Evolutionary conservation across 2,113 vertebrate genomes (phyloP), one percentile per base, ranked within the genome.

Genomic region (Nyctereutes procyonoides): DNA sequence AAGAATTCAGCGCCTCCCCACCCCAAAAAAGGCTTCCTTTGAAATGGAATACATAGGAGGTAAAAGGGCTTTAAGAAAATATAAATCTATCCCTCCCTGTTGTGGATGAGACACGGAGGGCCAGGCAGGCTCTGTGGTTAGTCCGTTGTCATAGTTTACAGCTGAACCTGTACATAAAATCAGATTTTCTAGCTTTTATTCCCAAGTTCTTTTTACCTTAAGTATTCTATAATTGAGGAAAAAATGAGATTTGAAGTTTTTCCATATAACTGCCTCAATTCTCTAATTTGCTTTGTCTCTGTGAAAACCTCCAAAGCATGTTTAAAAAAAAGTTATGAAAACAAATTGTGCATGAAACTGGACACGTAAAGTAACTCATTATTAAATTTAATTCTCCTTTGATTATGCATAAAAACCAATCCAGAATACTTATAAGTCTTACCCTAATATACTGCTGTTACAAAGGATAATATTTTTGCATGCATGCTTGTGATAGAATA

Each of bases 321-420:
- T 88, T 85, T 89, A 38, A 93, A 88, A 87, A 55, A 95, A 91
- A 60, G 71, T 60, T 74, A 60, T 51, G 69, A 38, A 97, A 96
- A 89, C 48, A 80, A 92, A 94, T 2, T 93, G 1, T 85, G 38
- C 48, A 79, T 94, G n/a, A 77, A 92, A 35, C 26, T 79, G 14
- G 20, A 74, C 35, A 17, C 28, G 77, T 48, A 56, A 51, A 67
- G 35, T 69, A 92, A 43, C 63, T 43, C 7, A 83, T 30, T 60
- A 14, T 82, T 85, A 63, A 90, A 48, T 96, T 83, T n/a, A 62
- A 56, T 82, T 83, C 3, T 4, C 17, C n/a, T 43, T 3, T 56
- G 92, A 67, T 63, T 73, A 51, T 48, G 26, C 62, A 32, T 55
- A 95, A 86, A 95, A 86, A 80, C 73, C 15, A 63, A 82, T 38